Evolutionary conservation across 2,888 invertebrate genomes (phyloP).

Genomic region (Lepidochitona cinerea): DNA sequence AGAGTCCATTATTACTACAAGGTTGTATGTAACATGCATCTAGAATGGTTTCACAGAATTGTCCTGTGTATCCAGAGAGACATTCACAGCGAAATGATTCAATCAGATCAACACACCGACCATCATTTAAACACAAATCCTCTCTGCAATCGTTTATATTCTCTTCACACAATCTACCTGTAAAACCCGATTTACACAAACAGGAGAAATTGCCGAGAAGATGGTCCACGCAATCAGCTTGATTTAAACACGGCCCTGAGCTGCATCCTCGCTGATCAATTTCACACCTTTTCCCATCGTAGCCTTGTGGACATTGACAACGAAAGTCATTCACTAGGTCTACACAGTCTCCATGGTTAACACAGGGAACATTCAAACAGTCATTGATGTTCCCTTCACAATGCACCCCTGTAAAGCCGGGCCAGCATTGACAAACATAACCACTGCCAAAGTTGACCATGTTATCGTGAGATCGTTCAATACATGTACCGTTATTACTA

Average conservation of each 20-base stretch:
- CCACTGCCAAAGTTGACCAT: constrained; percentile 47
- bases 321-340: constrained; percentile 34
- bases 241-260: constrained; percentile 93
- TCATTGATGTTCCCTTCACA: constrained; percentile 46
- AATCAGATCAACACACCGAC: constrained; percentile 40
- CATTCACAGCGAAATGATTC: constrained; percentile 43
- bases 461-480: constrained; percentile 74
- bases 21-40: constrained; percentile 55
- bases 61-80: constrained; percentile 45
- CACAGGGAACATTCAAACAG: constrained; percentile 43
- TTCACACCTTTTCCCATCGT: constrained; percentile 14
- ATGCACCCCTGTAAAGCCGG: constrained; percentile 38
- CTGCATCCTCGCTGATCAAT: constrained; percentile 76
- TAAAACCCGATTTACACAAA: constrained; percentile 36
- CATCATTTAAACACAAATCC: constrained; percentile 41
- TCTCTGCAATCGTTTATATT: constrained; percentile 50
- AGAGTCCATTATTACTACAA: constrained; percentile 53
- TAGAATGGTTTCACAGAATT: constrained; percentile 37
- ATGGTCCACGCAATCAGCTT: constrained; percentile 80
- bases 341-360: constrained; percentile 41
- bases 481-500: constrained; percentile 93
- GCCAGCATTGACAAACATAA: constrained; percentile 39
- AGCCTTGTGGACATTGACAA: constrained; percentile 27
- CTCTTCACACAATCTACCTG: constrained; percentile 36
- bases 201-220: constrained; percentile 35